Percentiles rank a stretch among this genome's conserved stretches.
Evolutionary conservation across 1,140 invertebrate genomes (phyloP).

Genomic region (Triops cancriformis): DNA sequence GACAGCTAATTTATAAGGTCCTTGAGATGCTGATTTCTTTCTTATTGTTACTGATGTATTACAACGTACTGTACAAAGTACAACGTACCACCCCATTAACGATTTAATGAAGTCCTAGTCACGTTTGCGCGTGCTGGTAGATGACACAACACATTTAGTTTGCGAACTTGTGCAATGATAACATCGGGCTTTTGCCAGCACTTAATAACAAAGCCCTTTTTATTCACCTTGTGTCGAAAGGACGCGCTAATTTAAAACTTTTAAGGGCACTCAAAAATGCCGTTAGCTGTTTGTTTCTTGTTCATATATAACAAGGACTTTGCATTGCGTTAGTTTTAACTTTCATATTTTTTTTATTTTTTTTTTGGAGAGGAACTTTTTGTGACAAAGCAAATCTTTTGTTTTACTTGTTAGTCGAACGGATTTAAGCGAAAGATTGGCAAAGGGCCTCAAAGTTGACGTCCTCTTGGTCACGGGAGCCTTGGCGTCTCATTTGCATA

Average conservation of each 20-base stretch:
- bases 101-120: neutral
- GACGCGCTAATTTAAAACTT: too few species aligned
- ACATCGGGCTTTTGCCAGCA: neutral
- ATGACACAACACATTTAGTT: neutral
- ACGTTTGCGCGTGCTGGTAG: neutral
- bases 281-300: too few species aligned
- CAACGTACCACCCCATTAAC: neutral
- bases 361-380: too few species aligned
- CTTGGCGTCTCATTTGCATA: slow-evolving; percentile 65
- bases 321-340: too few species aligned
- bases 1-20: too few species aligned
- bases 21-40: neutral
- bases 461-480: slow-evolving; percentile 71
- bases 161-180: neutral
- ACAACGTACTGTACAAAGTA: neutral
- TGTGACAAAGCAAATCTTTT: too few species aligned
- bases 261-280: too few species aligned
- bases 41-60: neutral
- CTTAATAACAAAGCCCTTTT: neutral
- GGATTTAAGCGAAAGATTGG: slow-evolving; percentile 51
- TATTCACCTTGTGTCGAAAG: neutral
- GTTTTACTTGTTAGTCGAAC: slow-evolving; percentile 50
- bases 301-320: too few species aligned
- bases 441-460: slow-evolving; percentile 58
- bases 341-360: too few species aligned